A percentile compares a stretch with the other conserved stretches of the same genome.
These are phyloP conservation scores for Falcunculus frontatus DNA, from an alignment of 2,113 vertebrate genomes.

Conservation along the genomic window DNA sequence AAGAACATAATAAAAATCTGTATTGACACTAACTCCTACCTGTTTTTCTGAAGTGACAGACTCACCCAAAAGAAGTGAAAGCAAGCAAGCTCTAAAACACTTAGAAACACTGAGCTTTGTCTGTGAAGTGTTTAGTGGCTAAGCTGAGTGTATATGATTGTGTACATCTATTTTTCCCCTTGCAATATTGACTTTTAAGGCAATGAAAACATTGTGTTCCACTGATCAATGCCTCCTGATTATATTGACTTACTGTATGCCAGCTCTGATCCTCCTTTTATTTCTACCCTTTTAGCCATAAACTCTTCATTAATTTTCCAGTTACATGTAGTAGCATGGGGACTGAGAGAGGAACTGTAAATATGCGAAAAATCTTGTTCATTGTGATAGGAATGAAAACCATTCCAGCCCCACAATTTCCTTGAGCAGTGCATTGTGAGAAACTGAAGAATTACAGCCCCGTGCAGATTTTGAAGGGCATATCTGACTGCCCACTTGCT, in stretches of 20 bases:
- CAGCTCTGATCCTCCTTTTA: background rate
- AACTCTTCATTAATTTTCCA: conserved; percentile 10
- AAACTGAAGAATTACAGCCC: background rate
- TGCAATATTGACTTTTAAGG: conserved; percentile 49
- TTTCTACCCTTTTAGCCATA: background rate
- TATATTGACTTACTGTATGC: conserved; percentile 9
- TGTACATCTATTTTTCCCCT: conserved; percentile 5
- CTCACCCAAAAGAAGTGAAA: background rate
- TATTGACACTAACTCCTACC: background rate
- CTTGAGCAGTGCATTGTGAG: background rate
- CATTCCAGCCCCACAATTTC: background rate
- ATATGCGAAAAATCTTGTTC: background rate
- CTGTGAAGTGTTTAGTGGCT: background rate
- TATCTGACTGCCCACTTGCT: conserved; percentile 25
- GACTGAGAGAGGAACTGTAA: background rate
- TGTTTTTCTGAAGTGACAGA: background rate
- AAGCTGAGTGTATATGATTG: background rate
- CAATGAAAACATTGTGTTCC: conserved; percentile 65
- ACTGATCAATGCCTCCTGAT: conserved; percentile 47
- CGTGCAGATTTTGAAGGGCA: background rate
- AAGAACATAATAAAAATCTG: background rate
- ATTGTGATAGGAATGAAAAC: background rate
- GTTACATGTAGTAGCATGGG: background rate
- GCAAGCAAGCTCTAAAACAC: background rate
- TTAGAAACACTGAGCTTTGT: background rate